Conservation (phyloP, 2,113 vertebrate species). For the Mastomys natalensis region DNA sequence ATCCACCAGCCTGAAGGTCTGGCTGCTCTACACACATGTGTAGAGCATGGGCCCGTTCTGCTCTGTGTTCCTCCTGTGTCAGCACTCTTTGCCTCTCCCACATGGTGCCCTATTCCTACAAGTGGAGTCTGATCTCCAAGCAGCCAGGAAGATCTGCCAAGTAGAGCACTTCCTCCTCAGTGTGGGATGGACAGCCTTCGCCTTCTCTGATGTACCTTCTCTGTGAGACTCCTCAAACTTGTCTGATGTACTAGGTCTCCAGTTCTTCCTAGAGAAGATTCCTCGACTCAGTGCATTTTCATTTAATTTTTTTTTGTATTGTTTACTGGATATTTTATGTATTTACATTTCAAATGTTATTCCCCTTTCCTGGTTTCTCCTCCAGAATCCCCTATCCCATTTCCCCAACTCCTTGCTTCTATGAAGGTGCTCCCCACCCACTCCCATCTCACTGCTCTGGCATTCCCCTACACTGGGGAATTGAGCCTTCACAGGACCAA, state of each 20-base stretch:
- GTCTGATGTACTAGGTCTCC: background rate
- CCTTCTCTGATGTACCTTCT: background rate
- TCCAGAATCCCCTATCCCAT: no score
- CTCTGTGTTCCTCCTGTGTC: background rate
- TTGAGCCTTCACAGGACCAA: no score
- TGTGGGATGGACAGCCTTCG: rapidly evolving
- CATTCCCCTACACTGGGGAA: no score
- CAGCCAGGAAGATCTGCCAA: background rate
- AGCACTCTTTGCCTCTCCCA: background rate
- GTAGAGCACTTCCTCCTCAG: background rate
- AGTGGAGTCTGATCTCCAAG: background rate
- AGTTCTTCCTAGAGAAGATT: background rate
- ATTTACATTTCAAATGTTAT: no score
- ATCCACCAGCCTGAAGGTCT: background rate
- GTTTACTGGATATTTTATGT: no score
- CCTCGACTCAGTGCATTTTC: no score
- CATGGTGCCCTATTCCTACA: rapidly evolving
- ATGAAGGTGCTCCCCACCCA: no score
- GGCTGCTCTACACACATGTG: background rate
- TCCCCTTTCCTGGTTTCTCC: no score
- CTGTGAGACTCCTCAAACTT: background rate
- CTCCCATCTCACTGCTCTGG: no score
- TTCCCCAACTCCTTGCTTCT: no score
- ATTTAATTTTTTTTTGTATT: no score
- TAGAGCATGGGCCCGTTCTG: background rate